Conservation (phyloP, 1,140 invertebrate genomes). For the Sitophilus oryzae region DNA sequence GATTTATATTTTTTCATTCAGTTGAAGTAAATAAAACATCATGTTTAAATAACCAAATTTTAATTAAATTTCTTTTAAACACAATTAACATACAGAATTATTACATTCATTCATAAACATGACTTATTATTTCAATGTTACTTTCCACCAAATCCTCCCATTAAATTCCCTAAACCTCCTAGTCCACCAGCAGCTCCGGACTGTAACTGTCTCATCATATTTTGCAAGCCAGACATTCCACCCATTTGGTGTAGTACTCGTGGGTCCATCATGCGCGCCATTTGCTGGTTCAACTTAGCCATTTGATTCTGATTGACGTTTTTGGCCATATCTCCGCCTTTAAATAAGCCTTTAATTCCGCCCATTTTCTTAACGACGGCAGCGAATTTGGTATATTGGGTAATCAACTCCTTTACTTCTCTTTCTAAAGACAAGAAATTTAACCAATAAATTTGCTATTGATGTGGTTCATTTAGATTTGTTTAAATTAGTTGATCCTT, state of each 20-base stretch:
- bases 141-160: slow-evolving; percentile 63
- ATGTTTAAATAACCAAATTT: no score
- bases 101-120: no score
- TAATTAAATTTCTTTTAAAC: no score
- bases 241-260: slow-evolving; percentile 88
- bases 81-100: no score
- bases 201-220: slow-evolving; percentile 97
- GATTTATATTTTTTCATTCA: no score
- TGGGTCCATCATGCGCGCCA: slow-evolving; percentile 99
- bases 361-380: slow-evolving; percentile 99
- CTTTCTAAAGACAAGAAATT: no score
- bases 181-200: slow-evolving; percentile 73
- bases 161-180: slow-evolving; percentile 66
- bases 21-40: no score
- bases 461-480: no score
- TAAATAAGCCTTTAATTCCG: slow-evolving; percentile 97
- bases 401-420: slow-evolving; percentile 96
- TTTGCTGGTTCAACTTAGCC: slow-evolving; percentile 98
- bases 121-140: neutral
- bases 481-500: no score
- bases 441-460: no score
- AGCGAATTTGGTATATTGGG: slow-evolving; percentile 99
- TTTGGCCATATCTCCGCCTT: slow-evolving; percentile 96
- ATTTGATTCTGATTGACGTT: slow-evolving; percentile 99
- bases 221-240: slow-evolving; percentile 93